Base-by-base conservation (phyloP, 2,797 vertebrate genomes). In the Phoeniculus purpureus region DNA sequence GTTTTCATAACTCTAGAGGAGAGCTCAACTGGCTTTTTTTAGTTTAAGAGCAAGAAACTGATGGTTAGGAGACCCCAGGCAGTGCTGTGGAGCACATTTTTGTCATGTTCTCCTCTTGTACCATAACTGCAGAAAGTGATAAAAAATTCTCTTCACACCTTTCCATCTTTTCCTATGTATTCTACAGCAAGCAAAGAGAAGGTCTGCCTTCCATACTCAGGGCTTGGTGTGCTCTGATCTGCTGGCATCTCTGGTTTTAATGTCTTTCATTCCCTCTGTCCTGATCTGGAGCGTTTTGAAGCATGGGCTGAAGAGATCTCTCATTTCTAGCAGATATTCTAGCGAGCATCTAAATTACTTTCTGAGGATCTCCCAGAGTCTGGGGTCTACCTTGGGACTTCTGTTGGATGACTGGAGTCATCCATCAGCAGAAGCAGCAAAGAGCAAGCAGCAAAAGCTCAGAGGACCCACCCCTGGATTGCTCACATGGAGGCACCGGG, bases 271-370 rank as follows among this genome's bases (percentile, higher is more conserved):
- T 59, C n/a, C 18, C 16, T 43, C 19, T 52, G 26, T 43, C 64
- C 40, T 72, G 7, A 29, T 61, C 45, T 3, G 0, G 12, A 70
- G 4, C 5, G 8, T 50, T 65, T 21, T 0, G 0, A 65, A 66
- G 19, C 10, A 7, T 3, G n/a, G 48, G 18, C 26, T 65, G 65
- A 87, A 62, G 50, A 75, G 59, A 75, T 60, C 45, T 68, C 48
- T 37, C 67, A 0, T 7, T 81, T 87, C 72, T 29, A 83, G 66
- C 59, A 81, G 47, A 31, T 80, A 4, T 32, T 71, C 54, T n/a
- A 58, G 34, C 55, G 66, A 58, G 32, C n/a, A 54, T 51, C 34
- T 12, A 15, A 58, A 60, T n/a, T 6, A 3, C 20, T 68, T 81
- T 47, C 62, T 75, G 12, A 37, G 76, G 50, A 85, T 32, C 55